Percentiles rank a stretch among this genome's conserved stretches.
Evolutionary conservation across 2,797 vertebrate species (phyloP).

Genomic region (Sphaeramia orbicularis): DNA sequence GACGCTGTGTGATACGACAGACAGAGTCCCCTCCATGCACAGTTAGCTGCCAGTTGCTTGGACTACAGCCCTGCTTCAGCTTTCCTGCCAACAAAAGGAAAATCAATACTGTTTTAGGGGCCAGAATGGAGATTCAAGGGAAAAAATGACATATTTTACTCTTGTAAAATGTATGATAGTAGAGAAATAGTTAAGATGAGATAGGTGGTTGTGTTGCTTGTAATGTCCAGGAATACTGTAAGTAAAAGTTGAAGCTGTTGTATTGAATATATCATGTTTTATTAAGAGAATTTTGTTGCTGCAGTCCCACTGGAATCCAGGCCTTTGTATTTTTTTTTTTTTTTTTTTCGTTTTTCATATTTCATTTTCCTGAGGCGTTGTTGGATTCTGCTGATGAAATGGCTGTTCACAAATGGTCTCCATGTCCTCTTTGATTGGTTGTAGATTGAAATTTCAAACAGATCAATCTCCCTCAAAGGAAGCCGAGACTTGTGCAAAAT

Average conservation of each 20-base stretch:
- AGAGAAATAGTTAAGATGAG: background rate
- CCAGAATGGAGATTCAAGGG: conserved; percentile 14
- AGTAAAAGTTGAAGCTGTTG: background rate
- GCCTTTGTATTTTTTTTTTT: conserved; percentile 29
- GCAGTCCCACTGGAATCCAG: conserved; percentile 31
- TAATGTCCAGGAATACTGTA: conserved; percentile 10
- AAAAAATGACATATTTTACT: conserved; percentile 35
- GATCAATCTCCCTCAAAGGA: conserved; percentile 44
- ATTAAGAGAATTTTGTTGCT: conserved; percentile 28
- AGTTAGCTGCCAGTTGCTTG: conserved; percentile 64
- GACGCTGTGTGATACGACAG: conserved; percentile 42
- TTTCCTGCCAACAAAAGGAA: conserved; percentile 33
- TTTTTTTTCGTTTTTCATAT: conserved; percentile 30
- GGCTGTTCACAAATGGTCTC: conserved; percentile 53
- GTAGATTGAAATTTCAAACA: conserved; percentile 61
- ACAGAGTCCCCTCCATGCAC: conserved; percentile 62
- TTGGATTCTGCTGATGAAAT: conserved; percentile 33
- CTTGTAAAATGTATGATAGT: background rate
- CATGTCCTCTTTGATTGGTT: conserved; percentile 60
- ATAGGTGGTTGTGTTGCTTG: background rate
- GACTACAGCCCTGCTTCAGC: conserved; percentile 37
- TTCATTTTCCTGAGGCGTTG: conserved; percentile 28
- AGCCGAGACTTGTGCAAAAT: conserved; percentile 35
- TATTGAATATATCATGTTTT: conserved; percentile 42
- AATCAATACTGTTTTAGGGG: conserved; percentile 53